Conservation (phyloP, 2,888 invertebrate species). For the Papilio gigon region DNA sequence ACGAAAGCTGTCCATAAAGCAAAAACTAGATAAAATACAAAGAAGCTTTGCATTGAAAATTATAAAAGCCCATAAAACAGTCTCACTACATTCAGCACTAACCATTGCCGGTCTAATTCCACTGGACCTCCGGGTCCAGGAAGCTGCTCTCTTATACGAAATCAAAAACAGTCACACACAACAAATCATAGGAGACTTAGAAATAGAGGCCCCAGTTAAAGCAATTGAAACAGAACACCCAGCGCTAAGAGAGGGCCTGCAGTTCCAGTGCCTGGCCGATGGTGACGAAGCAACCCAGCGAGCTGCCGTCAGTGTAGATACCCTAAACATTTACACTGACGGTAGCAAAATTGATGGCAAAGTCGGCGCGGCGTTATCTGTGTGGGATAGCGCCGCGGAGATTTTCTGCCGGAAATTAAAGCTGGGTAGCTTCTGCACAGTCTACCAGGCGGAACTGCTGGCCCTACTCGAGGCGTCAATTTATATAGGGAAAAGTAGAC, state of each 20-base stretch:
- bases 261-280: neutral
- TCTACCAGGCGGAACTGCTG: no score
- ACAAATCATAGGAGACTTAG: no score
- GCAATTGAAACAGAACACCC: no score
- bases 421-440: no score
- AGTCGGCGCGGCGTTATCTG: neutral
- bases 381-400: neutral
- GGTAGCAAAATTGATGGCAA: no score
- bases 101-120: neutral
- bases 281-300: neutral
- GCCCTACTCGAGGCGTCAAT: no score
- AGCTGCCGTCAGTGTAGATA: neutral
- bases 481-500: no score
- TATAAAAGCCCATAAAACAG: neutral
- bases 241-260: neutral
- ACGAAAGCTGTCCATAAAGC: neutral
- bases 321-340: neutral
- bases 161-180: no score
- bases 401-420: neutral
- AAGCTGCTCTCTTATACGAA: neutral
- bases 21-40: neutral
- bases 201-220: no score
- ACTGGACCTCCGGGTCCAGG: neutral
- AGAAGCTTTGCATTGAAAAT: conserved; percentile 11
- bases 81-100: no score